These are phyloP conservation scores for Papilio xuthus DNA, from an alignment of 1,140 invertebrate species.

Conservation along the genomic window DNA sequence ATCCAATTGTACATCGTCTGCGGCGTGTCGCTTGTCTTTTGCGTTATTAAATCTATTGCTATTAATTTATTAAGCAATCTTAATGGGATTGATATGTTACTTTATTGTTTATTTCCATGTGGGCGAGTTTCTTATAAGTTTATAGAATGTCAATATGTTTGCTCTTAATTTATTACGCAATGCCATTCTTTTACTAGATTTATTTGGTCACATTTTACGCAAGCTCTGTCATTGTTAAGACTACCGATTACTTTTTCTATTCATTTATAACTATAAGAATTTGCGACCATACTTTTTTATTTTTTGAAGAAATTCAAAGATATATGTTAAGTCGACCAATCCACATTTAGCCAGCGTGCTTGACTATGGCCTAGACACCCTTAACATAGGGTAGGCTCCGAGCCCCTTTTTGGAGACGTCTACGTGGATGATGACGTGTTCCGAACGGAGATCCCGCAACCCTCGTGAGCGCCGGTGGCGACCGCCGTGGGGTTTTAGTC, in stretches of 20 bases:
- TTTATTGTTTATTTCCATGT: background rate
- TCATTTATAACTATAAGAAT: background rate
- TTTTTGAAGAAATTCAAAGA: too few species aligned
- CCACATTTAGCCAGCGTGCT: too few species aligned
- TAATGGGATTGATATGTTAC: conserved; percentile 16
- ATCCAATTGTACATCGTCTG: conserved; percentile 48
- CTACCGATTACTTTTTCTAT: background rate
- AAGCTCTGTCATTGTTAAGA: background rate
- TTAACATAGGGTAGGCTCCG: too few species aligned
- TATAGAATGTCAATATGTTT: background rate
- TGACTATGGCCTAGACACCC: too few species aligned
- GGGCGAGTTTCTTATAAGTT: conserved; percentile 1
- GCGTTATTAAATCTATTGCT: conserved; percentile 14
- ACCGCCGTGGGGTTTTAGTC: too few species aligned
- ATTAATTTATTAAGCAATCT: conserved; percentile 26
- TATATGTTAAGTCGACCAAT: too few species aligned
- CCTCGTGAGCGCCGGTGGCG: too few species aligned
- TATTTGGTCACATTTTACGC: background rate
- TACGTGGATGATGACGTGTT: too few species aligned
- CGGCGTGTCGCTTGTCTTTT: conserved; percentile 47
- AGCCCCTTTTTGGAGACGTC: too few species aligned
- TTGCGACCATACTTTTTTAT: background rate
- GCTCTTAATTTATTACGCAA: background rate
- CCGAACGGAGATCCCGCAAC: too few species aligned
- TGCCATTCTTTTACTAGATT: background rate